These are phyloP conservation scores for Trissoscelio sp. DNA, from an alignment of 2,888 invertebrate genomes.

Conservation along the genomic window DNA sequence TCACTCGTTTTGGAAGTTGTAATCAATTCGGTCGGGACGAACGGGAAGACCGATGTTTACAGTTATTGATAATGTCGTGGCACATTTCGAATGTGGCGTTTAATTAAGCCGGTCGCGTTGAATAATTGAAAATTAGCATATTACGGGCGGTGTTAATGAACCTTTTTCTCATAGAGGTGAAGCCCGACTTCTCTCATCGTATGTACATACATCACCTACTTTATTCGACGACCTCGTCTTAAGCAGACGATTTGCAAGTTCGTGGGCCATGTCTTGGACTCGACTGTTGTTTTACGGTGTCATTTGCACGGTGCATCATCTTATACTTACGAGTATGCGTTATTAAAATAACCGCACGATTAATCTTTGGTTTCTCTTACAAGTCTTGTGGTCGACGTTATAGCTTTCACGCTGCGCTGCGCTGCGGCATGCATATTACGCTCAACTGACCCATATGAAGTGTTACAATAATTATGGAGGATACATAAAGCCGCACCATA, in stretches of 20 bases:
- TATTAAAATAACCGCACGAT: slow-evolving; percentile 54
- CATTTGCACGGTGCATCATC: slow-evolving; percentile 24
- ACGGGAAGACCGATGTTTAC: too few relatives aligned
- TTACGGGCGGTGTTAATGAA: slow-evolving; percentile 36
- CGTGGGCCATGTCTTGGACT: slow-evolving; percentile 18
- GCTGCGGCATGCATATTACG: slow-evolving; percentile 44
- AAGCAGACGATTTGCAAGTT: slow-evolving; percentile 56
- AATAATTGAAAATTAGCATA: slow-evolving; percentile 55
- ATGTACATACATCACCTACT: slow-evolving; percentile 77
- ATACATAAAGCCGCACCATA: slow-evolving; percentile 38
- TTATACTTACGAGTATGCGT: slow-evolving; percentile 32
- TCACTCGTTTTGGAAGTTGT: slow-evolving; percentile 17
- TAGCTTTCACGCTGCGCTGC: slow-evolving; percentile 51
- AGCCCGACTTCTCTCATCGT: slow-evolving; percentile 78
- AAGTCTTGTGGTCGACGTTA: slow-evolving; percentile 22
- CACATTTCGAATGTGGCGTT: neutral
- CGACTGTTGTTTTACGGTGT: slow-evolving; percentile 22
- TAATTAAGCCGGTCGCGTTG: slow-evolving; percentile 23
- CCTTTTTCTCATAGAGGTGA: slow-evolving; percentile 59
- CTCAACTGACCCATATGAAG: slow-evolving; percentile 53
- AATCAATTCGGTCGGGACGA: slow-evolving; percentile 4
- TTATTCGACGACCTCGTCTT: slow-evolving; percentile 72
- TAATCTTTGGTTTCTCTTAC: slow-evolving; percentile 62
- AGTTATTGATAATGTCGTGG: slow-evolving; percentile 24
- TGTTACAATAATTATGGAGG: slow-evolving; percentile 71